phyloP scores from a whole-genome alignment of 2,888 invertebrate genomes.

The Trichogramma evanescens region DNA sequence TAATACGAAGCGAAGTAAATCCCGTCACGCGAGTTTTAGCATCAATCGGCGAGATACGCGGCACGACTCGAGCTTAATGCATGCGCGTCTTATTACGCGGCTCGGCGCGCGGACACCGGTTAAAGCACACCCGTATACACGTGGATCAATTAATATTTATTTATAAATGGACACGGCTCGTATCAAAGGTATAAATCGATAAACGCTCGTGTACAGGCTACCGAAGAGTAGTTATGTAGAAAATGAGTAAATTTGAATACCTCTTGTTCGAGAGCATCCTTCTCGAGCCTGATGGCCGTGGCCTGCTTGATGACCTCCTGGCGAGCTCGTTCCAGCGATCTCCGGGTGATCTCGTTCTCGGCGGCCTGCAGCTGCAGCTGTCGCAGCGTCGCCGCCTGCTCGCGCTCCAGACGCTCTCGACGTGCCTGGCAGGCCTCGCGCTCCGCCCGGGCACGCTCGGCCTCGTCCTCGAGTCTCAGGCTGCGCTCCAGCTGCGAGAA shows the following conservation, averaged over 20 bases:
- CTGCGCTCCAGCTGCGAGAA: constrained; percentile 56
- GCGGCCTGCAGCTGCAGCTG: constrained; percentile 54
- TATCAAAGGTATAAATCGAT: too few species aligned
- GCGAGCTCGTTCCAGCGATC: constrained; percentile 53
- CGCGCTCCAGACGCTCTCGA: constrained; percentile 37
- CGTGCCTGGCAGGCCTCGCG: constrained; percentile 36
- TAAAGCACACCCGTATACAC: too few species aligned
- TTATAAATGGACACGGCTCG: constrained; percentile 18
- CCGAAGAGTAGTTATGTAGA: background rate
- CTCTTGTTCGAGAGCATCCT: constrained; percentile 54
- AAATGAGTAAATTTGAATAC: constrained; percentile 38
- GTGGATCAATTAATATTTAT: background rate
- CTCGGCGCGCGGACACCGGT: too few species aligned
- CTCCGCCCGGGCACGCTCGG: constrained; percentile 36
- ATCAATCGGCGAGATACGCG: too few species aligned
- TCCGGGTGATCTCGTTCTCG: constrained; percentile 53
- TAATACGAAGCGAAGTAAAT: too few species aligned
- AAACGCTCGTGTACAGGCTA: background rate
- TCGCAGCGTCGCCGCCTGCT: constrained; percentile 39
- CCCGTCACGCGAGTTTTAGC: too few species aligned
- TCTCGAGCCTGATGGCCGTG: constrained; percentile 54
- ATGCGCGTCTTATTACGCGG: too few species aligned
- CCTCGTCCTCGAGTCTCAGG: constrained; percentile 53
- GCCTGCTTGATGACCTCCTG: constrained; percentile 56
- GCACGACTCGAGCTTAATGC: too few species aligned